Evolutionary conservation across 2,113 vertebrate genomes (phyloP), one percentile per base, ranked within the genome.

Genomic region (Sebastes schlegelii): DNA sequence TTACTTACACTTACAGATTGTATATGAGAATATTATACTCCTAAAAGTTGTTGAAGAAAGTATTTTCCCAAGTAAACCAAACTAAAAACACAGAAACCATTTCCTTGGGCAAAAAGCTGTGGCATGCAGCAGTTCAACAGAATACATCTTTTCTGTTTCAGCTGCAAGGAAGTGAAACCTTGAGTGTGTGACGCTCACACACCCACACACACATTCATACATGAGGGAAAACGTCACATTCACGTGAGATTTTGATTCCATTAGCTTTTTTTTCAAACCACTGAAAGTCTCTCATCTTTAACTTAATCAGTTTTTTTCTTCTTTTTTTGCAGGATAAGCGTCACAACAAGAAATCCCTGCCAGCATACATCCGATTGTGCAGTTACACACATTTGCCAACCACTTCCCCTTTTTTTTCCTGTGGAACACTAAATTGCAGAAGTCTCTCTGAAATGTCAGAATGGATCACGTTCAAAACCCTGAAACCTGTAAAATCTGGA

Each of bases 131-230:
- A 48, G 9, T 8, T 63, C 1, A 17, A 48, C 34, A 21, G 3
- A 55, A 45, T 13, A 4, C 0, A 0, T 34, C 34, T 66, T 80
- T 60, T 73, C 54, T 1, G 1, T 83, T 86, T 82, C 4, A 71
- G 64, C 14, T 66, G 69, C 45, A 80, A 63, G 91, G 91, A 92
- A 93, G 88, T 92, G 91, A 92, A 92, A 92, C 82, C 21, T 1
- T n/a, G 48, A 65, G 51, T 81, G 68, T 88, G 66, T 73, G 21
- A 62, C 70, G 51, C 6, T 16, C 5, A 54, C 65, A 52, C 74
- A 69, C 42, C 2, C 54, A 14, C n/a, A 55, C 51, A 9, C n/a
- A 55, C 51, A 9, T 5, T 16, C 12, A 8, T 4, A 8, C 46
- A 55, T 5, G 1, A 6, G 6, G 34, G 58, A 2, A 49, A 76